Conservation (phyloP, 2,113 vertebrate genomes). For the Xenopus borealis region DNA sequence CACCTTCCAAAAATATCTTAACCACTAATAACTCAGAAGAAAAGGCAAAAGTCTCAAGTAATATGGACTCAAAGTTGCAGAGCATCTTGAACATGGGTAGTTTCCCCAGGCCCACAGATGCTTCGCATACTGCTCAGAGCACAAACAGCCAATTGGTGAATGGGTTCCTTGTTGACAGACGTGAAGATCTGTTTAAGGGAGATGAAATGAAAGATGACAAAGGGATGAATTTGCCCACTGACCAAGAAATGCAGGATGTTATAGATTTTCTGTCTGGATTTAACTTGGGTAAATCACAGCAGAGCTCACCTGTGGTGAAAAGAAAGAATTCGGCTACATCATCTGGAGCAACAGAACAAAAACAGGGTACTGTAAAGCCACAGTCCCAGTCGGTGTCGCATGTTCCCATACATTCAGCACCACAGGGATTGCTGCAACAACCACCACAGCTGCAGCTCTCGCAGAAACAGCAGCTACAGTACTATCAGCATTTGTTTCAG, state of each 20-base stretch:
- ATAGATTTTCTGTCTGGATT: constrained; percentile 98
- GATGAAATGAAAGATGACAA: constrained; percentile 80
- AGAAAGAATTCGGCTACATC: constrained; percentile 88
- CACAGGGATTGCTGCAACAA: constrained; percentile 68
- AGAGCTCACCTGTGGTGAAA: constrained; percentile 87
- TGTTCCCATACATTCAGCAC: constrained; percentile 67
- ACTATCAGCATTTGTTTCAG: constrained; percentile 89
- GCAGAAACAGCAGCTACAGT: constrained; percentile 79
- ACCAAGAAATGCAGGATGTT: constrained; percentile 99
- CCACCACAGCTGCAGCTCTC: constrained; percentile 61
- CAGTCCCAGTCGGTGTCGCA: constrained; percentile 71
- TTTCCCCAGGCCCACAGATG: constrained; percentile 71
- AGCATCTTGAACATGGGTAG: constrained; percentile 79
- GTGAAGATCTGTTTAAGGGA: constrained; percentile 59
- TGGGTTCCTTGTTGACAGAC: constrained; percentile 67
- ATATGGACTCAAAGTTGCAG: constrained; percentile 73
- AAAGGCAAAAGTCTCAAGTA: constrained; percentile 73
- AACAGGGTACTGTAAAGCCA: constrained; percentile 70
- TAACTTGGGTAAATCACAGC: constrained; percentile 97
- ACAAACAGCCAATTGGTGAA: constrained; percentile 67
- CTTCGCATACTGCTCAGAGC: constrained; percentile 62
- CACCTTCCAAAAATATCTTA: constrained; percentile 84
- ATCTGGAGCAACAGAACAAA: constrained; percentile 79
- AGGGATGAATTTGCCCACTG: constrained; percentile 94
- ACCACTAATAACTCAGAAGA: constrained; percentile 74